Base-by-base conservation (phyloP, 2,888 invertebrate genomes). In the Neocrepidodera transversa region DNA sequence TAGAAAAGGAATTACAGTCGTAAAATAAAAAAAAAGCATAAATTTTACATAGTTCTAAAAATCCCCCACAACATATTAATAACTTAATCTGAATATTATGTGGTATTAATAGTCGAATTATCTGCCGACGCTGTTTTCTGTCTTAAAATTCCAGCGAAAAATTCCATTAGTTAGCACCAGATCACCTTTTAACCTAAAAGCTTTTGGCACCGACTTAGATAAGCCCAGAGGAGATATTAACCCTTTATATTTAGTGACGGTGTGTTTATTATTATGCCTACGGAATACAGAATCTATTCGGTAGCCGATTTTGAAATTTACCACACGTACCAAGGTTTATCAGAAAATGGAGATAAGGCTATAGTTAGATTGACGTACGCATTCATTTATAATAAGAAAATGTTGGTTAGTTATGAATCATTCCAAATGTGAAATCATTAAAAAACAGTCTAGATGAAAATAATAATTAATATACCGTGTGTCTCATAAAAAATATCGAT, bases 171-270 rank as follows among this genome's bases (percentile, higher is more conserved):
- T 80, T 79, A 79, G 77, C 79, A 78, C 79, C 80, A 80, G 80
- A 80, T 79, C 80, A 80, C 80, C 80, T 80, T 80, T 80, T 80
- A 80, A 78, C 79, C 79, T 79, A 79, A 80, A 79, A 79, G 80
- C 79, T 75, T 77, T 76, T 78, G 75, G 74, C 76, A 76, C 74
- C 76, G 68, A 55, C 67, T 58, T 58, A 60, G 75, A 75, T 76
- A 76, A 71, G 49, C 43, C 30, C 18, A n/a, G 43, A 55, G 28
- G 23, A 67, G 65, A 67, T 42, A 42, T 66, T 64, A 67, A 67
- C 67, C 64, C 67, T 64, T 67, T 62, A 60, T 40, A 36, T 58
- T 43, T 53, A 43, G 53, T 53, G 30, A 43, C 42, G 32, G 53
- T 43, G 20, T 13, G 26, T 43, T 32, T 53, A 53, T 53, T 53